Evolutionary conservation across 2,888 invertebrate genomes (phyloP).

Genomic region (Mesorhabditis belari): DNA sequence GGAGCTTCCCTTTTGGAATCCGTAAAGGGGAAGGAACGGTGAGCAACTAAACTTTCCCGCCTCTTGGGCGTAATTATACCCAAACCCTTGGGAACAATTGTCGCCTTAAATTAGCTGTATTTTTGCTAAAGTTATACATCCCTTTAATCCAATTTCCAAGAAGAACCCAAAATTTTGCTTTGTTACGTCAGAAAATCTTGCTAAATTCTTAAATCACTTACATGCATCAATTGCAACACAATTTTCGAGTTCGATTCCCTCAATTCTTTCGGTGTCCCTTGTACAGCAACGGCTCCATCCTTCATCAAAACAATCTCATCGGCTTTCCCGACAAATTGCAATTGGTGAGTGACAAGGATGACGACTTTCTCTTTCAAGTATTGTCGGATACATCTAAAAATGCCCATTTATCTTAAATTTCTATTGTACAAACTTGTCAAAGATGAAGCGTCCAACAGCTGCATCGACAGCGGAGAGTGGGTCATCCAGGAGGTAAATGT

Average conservation of each 20-base stretch:
- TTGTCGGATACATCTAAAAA: slow-evolving; percentile 61
- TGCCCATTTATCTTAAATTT: slow-evolving; percentile 2
- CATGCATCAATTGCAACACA: neutral
- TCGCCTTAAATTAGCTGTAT: no score
- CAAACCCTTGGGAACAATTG: no score
- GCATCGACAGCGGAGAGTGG: slow-evolving; percentile 87
- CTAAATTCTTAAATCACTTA: neutral
- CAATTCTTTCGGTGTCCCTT: neutral
- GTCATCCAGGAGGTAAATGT: slow-evolving; percentile 81
- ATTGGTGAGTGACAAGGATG: slow-evolving; percentile 74
- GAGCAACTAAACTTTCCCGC: no score
- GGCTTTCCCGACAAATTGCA: slow-evolving; percentile 63
- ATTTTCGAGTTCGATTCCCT: neutral
- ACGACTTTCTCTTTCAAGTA: slow-evolving; percentile 61
- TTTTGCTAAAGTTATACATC: no score
- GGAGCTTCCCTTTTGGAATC: no score
- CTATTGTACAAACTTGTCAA: slow-evolving; percentile 64
- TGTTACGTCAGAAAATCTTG: no score
- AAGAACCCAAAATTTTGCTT: no score
- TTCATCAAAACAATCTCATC: slow-evolving; percentile 56
- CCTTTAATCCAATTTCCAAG: neutral
- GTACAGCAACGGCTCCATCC: slow-evolving; percentile 47
- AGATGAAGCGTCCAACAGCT: slow-evolving; percentile 79
- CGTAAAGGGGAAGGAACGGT: no score
- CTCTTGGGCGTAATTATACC: no score